phyloP scores from a whole-genome alignment of 2,797 vertebrate species.

The Adelosebastes latens region DNA sequence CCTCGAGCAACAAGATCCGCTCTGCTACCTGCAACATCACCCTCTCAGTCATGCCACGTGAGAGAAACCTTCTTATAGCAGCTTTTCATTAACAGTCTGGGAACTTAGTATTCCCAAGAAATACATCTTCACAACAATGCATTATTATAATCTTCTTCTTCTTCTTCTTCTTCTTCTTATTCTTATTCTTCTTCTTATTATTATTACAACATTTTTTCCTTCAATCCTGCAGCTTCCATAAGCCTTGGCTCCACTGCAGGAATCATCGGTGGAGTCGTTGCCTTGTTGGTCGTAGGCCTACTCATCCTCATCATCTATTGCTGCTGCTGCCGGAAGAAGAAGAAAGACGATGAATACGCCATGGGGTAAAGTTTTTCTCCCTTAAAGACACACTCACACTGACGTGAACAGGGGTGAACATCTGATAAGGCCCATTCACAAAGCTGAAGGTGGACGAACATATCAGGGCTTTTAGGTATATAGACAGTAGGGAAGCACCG shows the following conservation, averaged over 20 bases:
- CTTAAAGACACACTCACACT: neutral
- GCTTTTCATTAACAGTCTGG: neutral
- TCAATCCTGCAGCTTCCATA: slow-evolving; percentile 85
- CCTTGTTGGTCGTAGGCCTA: slow-evolving; percentile 57
- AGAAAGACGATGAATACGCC: slow-evolving; percentile 42
- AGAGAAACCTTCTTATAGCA: slow-evolving; percentile 5
- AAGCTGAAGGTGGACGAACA: neutral
- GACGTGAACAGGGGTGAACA: neutral
- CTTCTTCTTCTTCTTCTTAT: neutral
- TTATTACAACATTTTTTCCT: slow-evolving; percentile 21
- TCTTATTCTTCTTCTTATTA: neutral
- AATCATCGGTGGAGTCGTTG: slow-evolving; percentile 79
- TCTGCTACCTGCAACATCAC: slow-evolving; percentile 86
- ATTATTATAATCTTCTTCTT: neutral
- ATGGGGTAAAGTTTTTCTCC: slow-evolving; percentile 81
- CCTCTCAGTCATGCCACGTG: slow-evolving; percentile 82
- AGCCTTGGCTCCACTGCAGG: slow-evolving; percentile 85
- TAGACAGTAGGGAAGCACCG: too few relatives aligned
- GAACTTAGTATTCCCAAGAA: neutral
- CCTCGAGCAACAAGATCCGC: slow-evolving; percentile 83
- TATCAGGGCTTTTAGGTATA: neutral
- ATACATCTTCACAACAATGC: neutral
- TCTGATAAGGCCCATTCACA: too few relatives aligned
- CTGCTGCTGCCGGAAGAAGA: slow-evolving; percentile 85
- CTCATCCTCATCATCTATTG: slow-evolving; percentile 82